Evolutionary conservation across 2,797 vertebrate species (phyloP), one percentile per base, ranked within the genome.

Genomic region (Megalops cyprinoides): DNA sequence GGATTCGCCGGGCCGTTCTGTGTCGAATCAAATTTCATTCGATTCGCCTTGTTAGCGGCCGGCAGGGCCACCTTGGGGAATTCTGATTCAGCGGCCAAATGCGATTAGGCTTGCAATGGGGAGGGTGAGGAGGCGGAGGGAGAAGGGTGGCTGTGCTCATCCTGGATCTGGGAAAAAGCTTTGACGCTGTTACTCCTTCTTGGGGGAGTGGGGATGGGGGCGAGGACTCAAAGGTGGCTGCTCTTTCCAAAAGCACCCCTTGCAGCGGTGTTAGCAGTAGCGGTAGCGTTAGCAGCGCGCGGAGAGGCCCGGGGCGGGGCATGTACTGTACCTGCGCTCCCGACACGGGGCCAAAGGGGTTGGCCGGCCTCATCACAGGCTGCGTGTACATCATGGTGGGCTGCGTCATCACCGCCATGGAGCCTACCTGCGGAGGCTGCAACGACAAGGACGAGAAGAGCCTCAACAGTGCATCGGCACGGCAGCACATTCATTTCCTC

Each of bases 311-410:
- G 25, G 25, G 67, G 18, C 5, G 5, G 37, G 4, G 28, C 39
- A 74, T 62, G 56, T 93, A 99, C 97, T 56, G 58, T 93, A 99
- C 97, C 96, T 98, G 97, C 86, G 97, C 95, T 90, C 97, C 97
- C 2, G 97, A 96, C 88, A 95, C 94, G 86, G 95, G 88, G 80
- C 97, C 96, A 65, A 97, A 98, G 48, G 97, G 97, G 87, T 99
- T 99, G 86, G 97, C 93, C 77, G 96, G 96, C 94, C 96, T 96
- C 95, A 99, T 97, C 85, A 96, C 95, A 78, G 97, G 97, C 86
- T 99, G 97, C 62, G 91, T 95, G 89, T 98, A 99, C 95, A 98
- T 97, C 95, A 98, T 94, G 46, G 96, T 95, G 89, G 97, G 97
- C 85, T 98, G 97, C 15, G 95, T 96, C 95, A 98, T 97, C 92